A percentile compares a stretch with the other conserved stretches of the same genome.
Conservation (phyloP, 2,888 invertebrate genomes). For the Eulithis prunata region DNA sequence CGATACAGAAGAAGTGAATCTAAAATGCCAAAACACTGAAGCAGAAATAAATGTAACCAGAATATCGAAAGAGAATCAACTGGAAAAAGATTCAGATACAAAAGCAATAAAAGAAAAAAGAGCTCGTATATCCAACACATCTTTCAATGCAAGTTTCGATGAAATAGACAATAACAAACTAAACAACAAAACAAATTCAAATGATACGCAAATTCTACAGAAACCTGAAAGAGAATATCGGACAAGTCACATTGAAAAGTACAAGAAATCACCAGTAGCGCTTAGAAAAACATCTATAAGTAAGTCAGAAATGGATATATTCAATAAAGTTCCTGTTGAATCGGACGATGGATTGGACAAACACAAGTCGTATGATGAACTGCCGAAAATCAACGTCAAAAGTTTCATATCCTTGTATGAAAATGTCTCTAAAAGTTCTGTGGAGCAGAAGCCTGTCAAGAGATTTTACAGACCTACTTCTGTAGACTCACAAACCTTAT, state of each 20-base stretch:
- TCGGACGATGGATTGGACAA: slow-evolving; percentile 63
- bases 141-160: slow-evolving; percentile 58
- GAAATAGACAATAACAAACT: slow-evolving; percentile 40
- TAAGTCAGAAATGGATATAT: slow-evolving; percentile 80
- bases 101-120: slow-evolving; percentile 57
- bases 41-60: slow-evolving; percentile 15
- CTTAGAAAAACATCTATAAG: slow-evolving; percentile 70
- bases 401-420: slow-evolving; percentile 75
- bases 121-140: slow-evolving; percentile 51
- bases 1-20: slow-evolving; percentile 33
- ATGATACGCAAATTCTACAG: slow-evolving; percentile 35
- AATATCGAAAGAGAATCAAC: slow-evolving; percentile 30
- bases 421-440: slow-evolving; percentile 65
- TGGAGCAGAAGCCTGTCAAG: slow-evolving; percentile 49
- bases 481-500: slow-evolving; percentile 53
- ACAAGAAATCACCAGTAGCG: slow-evolving; percentile 41
- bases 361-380: slow-evolving; percentile 75
- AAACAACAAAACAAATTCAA: slow-evolving; percentile 34
- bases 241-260: slow-evolving; percentile 45
- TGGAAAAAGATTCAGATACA: slow-evolving; percentile 33
- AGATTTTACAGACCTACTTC: slow-evolving; percentile 52
- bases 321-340: slow-evolving; percentile 63
- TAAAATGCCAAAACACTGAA: slow-evolving; percentile 12
- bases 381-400: slow-evolving; percentile 76
- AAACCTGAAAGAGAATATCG: slow-evolving; percentile 46